Evolutionary conservation across 2,113 vertebrate species (phyloP), one percentile per base, ranked within the genome.

Genomic region (Cyphotilapia sp.): DNA sequence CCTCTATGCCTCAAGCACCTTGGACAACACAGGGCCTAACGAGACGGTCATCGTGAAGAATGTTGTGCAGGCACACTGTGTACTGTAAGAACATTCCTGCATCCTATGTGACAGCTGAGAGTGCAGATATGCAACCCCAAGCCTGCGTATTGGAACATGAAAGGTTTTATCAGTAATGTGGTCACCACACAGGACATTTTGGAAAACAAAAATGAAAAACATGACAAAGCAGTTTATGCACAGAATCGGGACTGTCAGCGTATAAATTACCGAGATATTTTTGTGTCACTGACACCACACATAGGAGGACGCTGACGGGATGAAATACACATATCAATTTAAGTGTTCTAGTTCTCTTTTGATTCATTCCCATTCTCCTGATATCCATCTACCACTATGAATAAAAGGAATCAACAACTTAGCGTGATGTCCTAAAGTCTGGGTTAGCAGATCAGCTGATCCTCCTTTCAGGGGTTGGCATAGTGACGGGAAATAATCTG

Each of bases 81-180:
- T 45, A 53, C 24, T 83, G 78, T 38, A 38, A 66, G 78, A 87
- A 76, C 63, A 66, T 49, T 22, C 29, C 56, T 56, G 42, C 80
- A 87, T 85, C 71, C 66, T 83, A 49, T 83, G 66, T 87, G 88
- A 89, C 91, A 82, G 83, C 83, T 13, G 16, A 45, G 89, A 85
- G 33, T 74, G n/a, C 29, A 83, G 42, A 81, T 40, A 17, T 49
- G 24, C 40, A 76, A 76, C 12, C 78, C 35, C 13, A 10, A 54
- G 16, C 19, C 59, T 54, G 13, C 22, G 61, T 80, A n/a, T 35
- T 33, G 49, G 71, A 81, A 87, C 38, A 42, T 54, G 5, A 76
- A 57, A 61, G 42, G 51, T 81, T 88, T 89, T 66, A 84, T 90
- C 63, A 86, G 92, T 80, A 53, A 85, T 61, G 49, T 2, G 80